A percentile compares a stretch with the other conserved stretches of the same genome.
Evolutionary conservation across 2,888 invertebrate genomes (phyloP).

Genomic region (Bombylius discolor): DNA sequence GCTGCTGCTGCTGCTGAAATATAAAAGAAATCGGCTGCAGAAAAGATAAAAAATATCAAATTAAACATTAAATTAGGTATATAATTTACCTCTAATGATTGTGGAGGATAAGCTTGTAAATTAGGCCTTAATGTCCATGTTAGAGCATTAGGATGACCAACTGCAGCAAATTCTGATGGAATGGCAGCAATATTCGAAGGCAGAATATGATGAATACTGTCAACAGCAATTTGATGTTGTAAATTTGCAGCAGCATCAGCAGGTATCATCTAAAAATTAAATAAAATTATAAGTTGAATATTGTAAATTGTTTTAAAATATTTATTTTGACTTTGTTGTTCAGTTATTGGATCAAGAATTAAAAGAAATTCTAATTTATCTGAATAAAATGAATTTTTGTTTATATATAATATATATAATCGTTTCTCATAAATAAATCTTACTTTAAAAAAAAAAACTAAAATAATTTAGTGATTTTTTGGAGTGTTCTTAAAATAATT

Average conservation of each 20-base stretch:
- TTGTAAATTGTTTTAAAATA: background rate
- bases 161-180: slow-evolving; percentile 28
- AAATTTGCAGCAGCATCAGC: slow-evolving; percentile 22
- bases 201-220: slow-evolving; percentile 31
- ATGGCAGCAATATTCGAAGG: slow-evolving; percentile 30
- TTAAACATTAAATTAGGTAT: background rate
- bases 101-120: slow-evolving; percentile 18
- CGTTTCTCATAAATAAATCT: too few species aligned
- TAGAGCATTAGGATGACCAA: slow-evolving; percentile 23
- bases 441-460: too few species aligned
- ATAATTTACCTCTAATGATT: slow-evolving; percentile 19
- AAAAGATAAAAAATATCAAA: background rate
- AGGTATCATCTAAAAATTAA: slow-evolving; percentile 24
- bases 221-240: slow-evolving; percentile 27
- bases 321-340: too few species aligned
- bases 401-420: too few species aligned
- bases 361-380: too few species aligned
- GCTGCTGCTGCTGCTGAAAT: slow-evolving; percentile 7
- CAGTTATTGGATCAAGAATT: too few species aligned
- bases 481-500: too few species aligned
- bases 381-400: too few species aligned
- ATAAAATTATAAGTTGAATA: background rate
- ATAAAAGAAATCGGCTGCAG: slow-evolving; percentile 5
- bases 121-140: slow-evolving; percentile 27
- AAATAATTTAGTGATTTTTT: too few species aligned